These are phyloP conservation scores for Australoheros scitulus DNA, from an alignment of 2,113 vertebrate genomes.

Conservation along the genomic window DNA sequence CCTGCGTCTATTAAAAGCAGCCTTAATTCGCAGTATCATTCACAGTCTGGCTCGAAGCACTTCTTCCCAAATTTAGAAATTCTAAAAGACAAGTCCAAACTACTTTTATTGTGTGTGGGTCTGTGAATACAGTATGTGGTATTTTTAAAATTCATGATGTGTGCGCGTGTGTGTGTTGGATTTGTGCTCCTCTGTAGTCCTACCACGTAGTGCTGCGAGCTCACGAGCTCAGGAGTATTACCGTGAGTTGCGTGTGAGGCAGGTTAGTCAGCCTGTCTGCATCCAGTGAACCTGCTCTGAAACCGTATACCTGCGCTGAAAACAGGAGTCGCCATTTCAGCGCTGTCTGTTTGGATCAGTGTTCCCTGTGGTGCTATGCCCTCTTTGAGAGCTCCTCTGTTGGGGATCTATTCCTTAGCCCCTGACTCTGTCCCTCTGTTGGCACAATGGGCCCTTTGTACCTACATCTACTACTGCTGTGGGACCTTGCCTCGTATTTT, in stretches of 20 bases:
- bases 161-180: neutral
- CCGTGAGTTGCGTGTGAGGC: slow-evolving; percentile 41
- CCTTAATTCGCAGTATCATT: neutral
- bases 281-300: slow-evolving; percentile 57
- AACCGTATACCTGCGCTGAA: slow-evolving; percentile 69
- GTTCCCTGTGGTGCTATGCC: slow-evolving; percentile 65
- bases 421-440: slow-evolving; percentile 55
- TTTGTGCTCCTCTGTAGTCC: slow-evolving; percentile 20
- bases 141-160: neutral
- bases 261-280: slow-evolving; percentile 51
- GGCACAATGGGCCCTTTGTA: slow-evolving; percentile 72
- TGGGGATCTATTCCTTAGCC: slow-evolving; percentile 65
- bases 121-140: slow-evolving; percentile 1
- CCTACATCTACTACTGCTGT: slow-evolving; percentile 50
- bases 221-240: slow-evolving; percentile 35
- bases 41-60: neutral
- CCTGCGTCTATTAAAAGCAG: neutral
- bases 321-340: slow-evolving; percentile 70
- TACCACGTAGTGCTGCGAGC: slow-evolving; percentile 11
- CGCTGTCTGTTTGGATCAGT: slow-evolving; percentile 68
- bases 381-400: slow-evolving; percentile 64
- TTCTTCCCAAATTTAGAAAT: slow-evolving; percentile 16
- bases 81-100: neutral
- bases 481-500: slow-evolving; percentile 58
- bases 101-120: neutral